phyloP scores from a whole-genome alignment of 2,113 vertebrate genomes.

The Trematomus loennbergii region DNA sequence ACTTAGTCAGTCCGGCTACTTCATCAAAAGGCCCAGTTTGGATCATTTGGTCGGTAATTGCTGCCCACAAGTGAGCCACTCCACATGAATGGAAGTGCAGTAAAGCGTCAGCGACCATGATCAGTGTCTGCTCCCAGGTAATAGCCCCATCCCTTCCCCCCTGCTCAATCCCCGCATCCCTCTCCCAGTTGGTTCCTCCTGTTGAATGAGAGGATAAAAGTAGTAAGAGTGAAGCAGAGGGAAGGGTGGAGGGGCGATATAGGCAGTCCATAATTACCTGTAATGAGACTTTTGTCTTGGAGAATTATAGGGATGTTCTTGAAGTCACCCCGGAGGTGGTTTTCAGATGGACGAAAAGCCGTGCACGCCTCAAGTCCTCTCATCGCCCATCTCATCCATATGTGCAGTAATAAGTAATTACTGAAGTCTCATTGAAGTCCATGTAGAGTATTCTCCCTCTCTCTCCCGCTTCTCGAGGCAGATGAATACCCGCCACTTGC shows the following conservation, averaged over 20 bases:
- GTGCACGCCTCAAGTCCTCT: constrained; percentile 83
- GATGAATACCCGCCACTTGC: constrained; percentile 86
- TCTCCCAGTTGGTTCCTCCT: constrained; percentile 77
- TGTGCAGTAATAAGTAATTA: constrained; percentile 98
- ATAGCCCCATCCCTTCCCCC: constrained; percentile 68
- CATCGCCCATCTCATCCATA: constrained; percentile 83
- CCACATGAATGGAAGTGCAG: constrained; percentile 85
- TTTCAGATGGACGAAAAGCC: constrained; percentile 87
- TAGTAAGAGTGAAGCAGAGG: constrained; percentile 75
- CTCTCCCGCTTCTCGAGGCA: constrained; percentile 48
- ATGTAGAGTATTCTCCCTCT: constrained; percentile 81
- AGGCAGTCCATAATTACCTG: constrained; percentile 92
- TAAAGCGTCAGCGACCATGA: constrained; percentile 80
- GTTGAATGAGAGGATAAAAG: constrained; percentile 89
- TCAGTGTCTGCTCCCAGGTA: constrained; percentile 81
- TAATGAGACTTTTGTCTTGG: constrained; percentile 98
- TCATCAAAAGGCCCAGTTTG: constrained; percentile 80
- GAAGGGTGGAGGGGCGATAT: constrained; percentile 68
- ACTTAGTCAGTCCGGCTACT: constrained; percentile 73
- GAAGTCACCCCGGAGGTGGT: constrained; percentile 86
- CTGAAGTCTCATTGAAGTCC: constrained; percentile 95
- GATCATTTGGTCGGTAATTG: constrained; percentile 85
- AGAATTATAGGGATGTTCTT: constrained; percentile 92
- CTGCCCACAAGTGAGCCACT: constrained; percentile 85
- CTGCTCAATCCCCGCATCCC: constrained; percentile 32